Base-by-base conservation (phyloP, 2,888 invertebrate genomes). In the Orthosia gracilis region DNA sequence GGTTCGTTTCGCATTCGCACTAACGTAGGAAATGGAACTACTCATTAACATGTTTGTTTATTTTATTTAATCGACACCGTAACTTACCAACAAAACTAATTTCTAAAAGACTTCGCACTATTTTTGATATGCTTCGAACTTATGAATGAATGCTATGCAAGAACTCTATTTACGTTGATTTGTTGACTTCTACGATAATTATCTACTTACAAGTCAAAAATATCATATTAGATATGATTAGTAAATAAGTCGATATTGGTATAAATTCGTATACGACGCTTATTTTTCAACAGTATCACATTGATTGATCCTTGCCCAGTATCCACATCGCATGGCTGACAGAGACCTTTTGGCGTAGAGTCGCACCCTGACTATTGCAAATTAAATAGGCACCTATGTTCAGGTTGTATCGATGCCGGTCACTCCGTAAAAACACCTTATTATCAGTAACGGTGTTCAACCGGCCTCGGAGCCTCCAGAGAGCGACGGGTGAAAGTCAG, bases 381-480 rank as follows among this genome's bases (percentile, higher is more conserved):
- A 82, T 78, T 76, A 74, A 79, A 67, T 82, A 78, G 67, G 15
- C 71, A 84, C 62, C 52, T 70, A 80, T 71, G 73, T 76, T 76
- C 83, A 85, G 83, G 76, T 85, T 86, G 84, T 78, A 82, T 83
- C 82, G 84, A 84, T 88, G 89, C 86, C 87, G 85, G 89, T 87
- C 90, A 90, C 89, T 90, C 79, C 81, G 90, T 91, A 91, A 93
- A 92, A 89, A 92, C 88, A 90, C 84, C 90, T 89, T 90, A 93
- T 91, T 94, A 95, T 94, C 94, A 93, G 91, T 93, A 95, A 94
- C 94, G 94, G 94, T 94, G 93, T 90, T 90, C 91, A 92, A 92
- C 93, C 93, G 94, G 94, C 94, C 93, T 90, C 91, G 87, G 78
- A 91, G 92, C 89, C 92, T 92, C 90, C 90, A 90, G 85, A 91